Percentiles rank a stretch among this genome's conserved stretches.
phyloP scores from a whole-genome alignment of 2,888 invertebrate species.

The Rhamphomyia laevipes region DNA sequence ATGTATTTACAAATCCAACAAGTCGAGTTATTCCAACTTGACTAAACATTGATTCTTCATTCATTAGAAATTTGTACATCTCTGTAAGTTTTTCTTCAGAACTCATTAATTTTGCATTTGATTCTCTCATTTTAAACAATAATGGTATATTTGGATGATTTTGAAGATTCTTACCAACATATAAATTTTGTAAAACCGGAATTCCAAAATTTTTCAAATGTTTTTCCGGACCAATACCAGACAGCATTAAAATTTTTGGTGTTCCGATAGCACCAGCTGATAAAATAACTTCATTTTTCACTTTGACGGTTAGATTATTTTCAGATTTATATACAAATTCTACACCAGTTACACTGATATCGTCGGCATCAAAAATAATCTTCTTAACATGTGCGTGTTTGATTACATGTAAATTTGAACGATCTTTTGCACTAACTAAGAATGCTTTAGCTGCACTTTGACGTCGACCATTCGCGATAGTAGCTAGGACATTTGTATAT shows the following conservation, averaged over 20 bases:
- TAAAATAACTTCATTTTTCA: slow-evolving; percentile 19
- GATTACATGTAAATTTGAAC: slow-evolving; percentile 34
- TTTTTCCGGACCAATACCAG: slow-evolving; percentile 20
- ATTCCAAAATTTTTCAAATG: slow-evolving; percentile 16
- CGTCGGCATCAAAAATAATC: slow-evolving; percentile 39
- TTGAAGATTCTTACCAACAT: slow-evolving; percentile 60
- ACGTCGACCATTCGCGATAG: slow-evolving; percentile 42
- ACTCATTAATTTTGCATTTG: slow-evolving; percentile 6
- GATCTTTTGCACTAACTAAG: slow-evolving; percentile 38
- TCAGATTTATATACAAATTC: slow-evolving; percentile 34
- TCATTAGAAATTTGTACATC: slow-evolving; percentile 33
- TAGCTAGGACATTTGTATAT: slow-evolving; percentile 46
- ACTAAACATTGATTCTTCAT: slow-evolving; percentile 14
- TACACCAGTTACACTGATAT: slow-evolving; percentile 39
- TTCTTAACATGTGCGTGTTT: slow-evolving; percentile 41
- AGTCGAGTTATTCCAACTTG: slow-evolving; percentile 32
- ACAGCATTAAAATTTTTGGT: slow-evolving; percentile 22
- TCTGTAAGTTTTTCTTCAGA: slow-evolving; percentile 11
- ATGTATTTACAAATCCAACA: slow-evolving; percentile 42
- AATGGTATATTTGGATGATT: slow-evolving; percentile 53
- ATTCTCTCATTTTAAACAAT: slow-evolving; percentile 28
- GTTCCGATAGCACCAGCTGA: slow-evolving; percentile 33
- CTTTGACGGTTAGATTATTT: slow-evolving; percentile 12
- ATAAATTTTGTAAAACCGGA: slow-evolving; percentile 17
- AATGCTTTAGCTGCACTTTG: slow-evolving; percentile 46